These are phyloP conservation scores for Emydoidea blandingii DNA, from an alignment of 2,797 vertebrate species.

Conservation along the genomic window DNA sequence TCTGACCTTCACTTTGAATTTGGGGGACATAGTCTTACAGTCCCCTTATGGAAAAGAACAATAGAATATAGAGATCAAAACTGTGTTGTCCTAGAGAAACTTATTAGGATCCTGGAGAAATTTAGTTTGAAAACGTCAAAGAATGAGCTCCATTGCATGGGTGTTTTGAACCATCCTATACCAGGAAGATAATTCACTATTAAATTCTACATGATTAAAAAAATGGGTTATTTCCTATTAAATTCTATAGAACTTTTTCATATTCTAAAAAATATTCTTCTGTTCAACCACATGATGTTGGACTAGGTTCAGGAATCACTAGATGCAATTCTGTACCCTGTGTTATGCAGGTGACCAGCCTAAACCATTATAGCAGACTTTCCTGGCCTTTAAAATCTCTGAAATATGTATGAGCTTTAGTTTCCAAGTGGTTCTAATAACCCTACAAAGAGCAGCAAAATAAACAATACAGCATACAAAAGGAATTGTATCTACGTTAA, in stretches of 20 bases:
- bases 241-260: background rate
- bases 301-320: background rate
- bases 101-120: no score
- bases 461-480: background rate
- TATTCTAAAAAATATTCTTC: background rate
- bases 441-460: background rate
- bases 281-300: background rate
- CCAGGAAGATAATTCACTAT: fast-evolving
- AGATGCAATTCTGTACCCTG: background rate
- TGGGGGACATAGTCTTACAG: background rate
- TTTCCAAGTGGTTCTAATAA: background rate
- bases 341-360: background rate
- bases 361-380: background rate
- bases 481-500: background rate
- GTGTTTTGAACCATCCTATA: background rate
- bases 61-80: background rate
- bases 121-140: background rate
- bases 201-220: background rate
- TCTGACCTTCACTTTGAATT: background rate
- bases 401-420: background rate
- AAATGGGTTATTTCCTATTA: background rate
- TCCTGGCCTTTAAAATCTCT: background rate
- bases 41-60: background rate
- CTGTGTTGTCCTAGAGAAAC: background rate
- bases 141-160: fast-evolving